Conservation (phyloP, 2,113 vertebrate genomes). For the Psittacus erithacus region DNA sequence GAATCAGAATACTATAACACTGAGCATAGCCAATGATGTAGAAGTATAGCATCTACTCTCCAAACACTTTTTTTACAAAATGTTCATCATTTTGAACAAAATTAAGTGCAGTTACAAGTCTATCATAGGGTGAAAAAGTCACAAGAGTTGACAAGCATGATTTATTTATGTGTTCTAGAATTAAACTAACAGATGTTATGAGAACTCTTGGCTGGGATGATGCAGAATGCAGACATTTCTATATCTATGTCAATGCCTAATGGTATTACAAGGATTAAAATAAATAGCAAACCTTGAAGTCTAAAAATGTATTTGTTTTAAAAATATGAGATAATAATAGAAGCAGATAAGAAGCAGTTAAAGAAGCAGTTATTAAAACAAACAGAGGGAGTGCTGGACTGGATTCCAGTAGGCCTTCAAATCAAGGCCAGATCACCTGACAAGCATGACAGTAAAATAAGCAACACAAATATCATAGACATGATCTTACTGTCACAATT, state of each 20-base stretch:
- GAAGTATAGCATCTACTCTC: background rate
- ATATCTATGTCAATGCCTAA: background rate
- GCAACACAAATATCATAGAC: background rate
- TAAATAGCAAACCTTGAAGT: conserved; percentile 31
- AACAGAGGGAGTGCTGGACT: background rate
- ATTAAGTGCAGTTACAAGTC: conserved; percentile 19
- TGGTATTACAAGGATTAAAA: conserved; percentile 25
- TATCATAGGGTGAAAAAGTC: conserved; percentile 27
- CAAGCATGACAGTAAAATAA: background rate
- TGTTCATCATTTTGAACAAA: conserved; percentile 14
- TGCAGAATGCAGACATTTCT: conserved; percentile 9
- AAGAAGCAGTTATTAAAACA: background rate
- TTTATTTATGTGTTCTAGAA: conserved; percentile 48
- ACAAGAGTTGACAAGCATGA: conserved; percentile 43
- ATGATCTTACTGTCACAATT: background rate
- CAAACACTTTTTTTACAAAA: conserved; percentile 15
- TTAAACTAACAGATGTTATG: conserved; percentile 51
- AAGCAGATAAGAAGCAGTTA: background rate
- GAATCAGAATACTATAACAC: background rate
- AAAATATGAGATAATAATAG: background rate
- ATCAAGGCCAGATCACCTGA: background rate
- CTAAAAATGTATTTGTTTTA: conserved; percentile 12
- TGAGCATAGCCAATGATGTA: background rate
- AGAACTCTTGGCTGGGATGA: conserved; percentile 39
- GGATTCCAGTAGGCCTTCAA: background rate